Conservation (phyloP, 1,140 invertebrate species). For the Acromyrmex echinatior region DNA sequence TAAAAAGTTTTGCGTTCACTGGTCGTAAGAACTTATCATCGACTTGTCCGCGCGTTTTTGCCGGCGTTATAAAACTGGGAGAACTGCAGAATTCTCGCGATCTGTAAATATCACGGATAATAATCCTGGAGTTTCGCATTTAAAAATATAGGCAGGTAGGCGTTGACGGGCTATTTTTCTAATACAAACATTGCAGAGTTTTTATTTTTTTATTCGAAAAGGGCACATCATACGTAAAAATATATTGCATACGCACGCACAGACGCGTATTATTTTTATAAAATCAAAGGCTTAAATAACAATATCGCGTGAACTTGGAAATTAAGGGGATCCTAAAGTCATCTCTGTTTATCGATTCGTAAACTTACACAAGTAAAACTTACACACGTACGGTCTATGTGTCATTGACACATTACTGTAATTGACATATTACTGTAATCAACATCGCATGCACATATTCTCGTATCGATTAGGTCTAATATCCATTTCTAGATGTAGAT, state of each 20-base stretch:
- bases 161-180: neutral
- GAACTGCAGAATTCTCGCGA: conserved; percentile 15
- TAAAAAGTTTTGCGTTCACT: neutral
- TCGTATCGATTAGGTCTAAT: too few relatives aligned
- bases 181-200: neutral
- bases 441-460: too few relatives aligned
- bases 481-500: too few relatives aligned
- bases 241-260: neutral
- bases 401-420: too few relatives aligned
- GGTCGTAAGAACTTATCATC: conserved; percentile 24
- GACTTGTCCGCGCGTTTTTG: neutral
- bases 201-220: neutral
- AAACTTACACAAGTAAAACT: too few relatives aligned
- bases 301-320: neutral
- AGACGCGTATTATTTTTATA: neutral
- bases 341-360: too few relatives aligned
- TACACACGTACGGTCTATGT: too few relatives aligned
- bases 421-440: too few relatives aligned
- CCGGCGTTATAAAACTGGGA: neutral
- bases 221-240: neutral
- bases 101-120: conserved; percentile 10
- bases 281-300: neutral
- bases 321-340: neutral
- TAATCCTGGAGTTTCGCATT: neutral
- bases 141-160: neutral